Evolutionary conservation across 2,113 vertebrate species (phyloP), one percentile per base, ranked within the genome.

Genomic region (Gracilinanus agilis): DNA sequence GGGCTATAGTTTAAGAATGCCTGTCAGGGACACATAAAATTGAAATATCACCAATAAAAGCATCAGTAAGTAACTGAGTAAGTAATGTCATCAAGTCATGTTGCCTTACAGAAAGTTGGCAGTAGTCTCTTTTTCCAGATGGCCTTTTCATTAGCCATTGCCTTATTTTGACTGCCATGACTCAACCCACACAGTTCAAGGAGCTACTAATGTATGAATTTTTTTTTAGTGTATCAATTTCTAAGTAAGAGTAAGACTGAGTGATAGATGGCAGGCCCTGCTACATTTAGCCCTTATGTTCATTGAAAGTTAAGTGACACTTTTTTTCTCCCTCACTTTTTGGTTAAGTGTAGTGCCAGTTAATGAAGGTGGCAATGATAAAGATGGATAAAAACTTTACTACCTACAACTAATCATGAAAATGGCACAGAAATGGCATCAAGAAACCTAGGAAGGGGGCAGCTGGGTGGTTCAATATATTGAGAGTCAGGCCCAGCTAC

Each of bases 21-120:
- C 6, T 83, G 67, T 83, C 67, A 40, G 67, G 19, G 67, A 83
- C 34, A n/a, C 67, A 83, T 83, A 83, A 83, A 83, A 83, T 83
- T 83, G 67, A 83, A 83, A 83, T 83, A 83, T 40, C n/a, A 83
- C 67, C 67, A 83, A 83, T 83, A 83, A 83, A 83, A 83, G 67
- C n/a, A 83, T 83, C 67, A 83, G n/a, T 40, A 83, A 83, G n/a
- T 83, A 75, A 83, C 67, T 83, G 61, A n/a, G 61, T 75, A 83
- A 23, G 67, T 40, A 83, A 83, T 40, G 67, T 83, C n/a, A 83
- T 83, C 67, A 40, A 83, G 67, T 83, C 67, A 83, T 40, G n/a
- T 21, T 40, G 67, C n/a, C 67, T 67, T 34, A 67, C 29, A 67
- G 58, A 67, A 67, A 67, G 29, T 34, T 83, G 34, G n/a, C 67